phyloP scores from a whole-genome alignment of 2,888 invertebrate genomes.

The Neoitamus cyanurus region DNA sequence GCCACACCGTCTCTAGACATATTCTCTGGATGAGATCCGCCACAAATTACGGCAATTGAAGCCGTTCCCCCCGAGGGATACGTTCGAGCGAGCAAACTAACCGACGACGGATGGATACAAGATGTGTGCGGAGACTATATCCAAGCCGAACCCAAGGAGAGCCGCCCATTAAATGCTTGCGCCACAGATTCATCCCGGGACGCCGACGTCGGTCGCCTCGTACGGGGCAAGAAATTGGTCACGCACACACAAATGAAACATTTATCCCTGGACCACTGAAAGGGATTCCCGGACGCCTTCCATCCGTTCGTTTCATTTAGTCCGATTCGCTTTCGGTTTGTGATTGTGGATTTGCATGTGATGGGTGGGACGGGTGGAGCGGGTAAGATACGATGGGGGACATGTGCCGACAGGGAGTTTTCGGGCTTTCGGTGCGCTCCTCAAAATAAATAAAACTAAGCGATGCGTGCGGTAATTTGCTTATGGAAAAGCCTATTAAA shows the following conservation, averaged over 20 bases:
- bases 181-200: conserved; percentile 26
- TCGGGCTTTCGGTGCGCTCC: conserved; percentile 33
- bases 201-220: not conserved
- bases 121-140: not conserved
- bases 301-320: conserved; percentile 40
- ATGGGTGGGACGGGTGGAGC: not conserved
- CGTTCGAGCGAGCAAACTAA: not conserved
- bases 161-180: conserved; percentile 37
- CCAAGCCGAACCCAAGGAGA: conserved; percentile 1
- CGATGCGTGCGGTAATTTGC: conserved; percentile 51
- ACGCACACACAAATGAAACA: conserved; percentile 42
- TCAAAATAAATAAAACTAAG: conserved; percentile 50
- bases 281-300: conserved; percentile 15
- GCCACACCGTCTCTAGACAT: conserved; percentile 6
- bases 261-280: conserved; percentile 21
- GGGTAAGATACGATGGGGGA: not conserved
- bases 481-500: conserved; percentile 51
- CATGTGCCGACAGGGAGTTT: conserved; percentile 31
- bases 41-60: conserved; percentile 36
- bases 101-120: not conserved
- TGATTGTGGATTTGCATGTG: conserved; percentile 35
- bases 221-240: conserved; percentile 21
- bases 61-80: not conserved
- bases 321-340: conserved; percentile 31
- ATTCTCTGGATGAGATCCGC: conserved; percentile 36